Evolutionary conservation across 2,113 vertebrate species (phyloP).

Genomic region (Rhegmatorhina hoffmannsi): DNA sequence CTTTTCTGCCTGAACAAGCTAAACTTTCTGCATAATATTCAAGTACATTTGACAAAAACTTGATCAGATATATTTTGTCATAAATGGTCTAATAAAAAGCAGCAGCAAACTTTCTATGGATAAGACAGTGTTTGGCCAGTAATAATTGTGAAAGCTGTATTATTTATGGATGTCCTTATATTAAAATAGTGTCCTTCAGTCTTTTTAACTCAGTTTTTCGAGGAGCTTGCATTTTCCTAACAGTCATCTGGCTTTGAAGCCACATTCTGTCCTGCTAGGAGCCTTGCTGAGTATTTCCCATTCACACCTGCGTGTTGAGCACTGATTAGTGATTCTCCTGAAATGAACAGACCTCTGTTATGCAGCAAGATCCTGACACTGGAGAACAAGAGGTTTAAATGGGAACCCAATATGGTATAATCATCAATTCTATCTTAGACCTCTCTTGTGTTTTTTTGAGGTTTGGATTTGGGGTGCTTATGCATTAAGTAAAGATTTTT

Average conservation of each 20-base stretch:
- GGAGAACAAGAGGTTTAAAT: background rate
- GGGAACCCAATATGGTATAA: background rate
- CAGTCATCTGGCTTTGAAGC: background rate
- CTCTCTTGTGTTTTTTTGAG: background rate
- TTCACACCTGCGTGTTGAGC: fast-evolving
- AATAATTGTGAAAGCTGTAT: background rate
- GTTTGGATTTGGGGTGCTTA: fast-evolving
- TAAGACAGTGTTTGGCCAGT: background rate
- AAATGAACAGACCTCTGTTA: background rate
- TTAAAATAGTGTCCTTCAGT: background rate
- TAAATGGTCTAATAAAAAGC: background rate
- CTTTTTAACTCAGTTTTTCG: background rate
- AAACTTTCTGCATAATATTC: background rate
- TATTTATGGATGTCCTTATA: background rate
- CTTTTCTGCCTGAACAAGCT: background rate
- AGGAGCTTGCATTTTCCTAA: background rate
- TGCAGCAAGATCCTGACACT: background rate
- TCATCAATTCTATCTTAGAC: background rate
- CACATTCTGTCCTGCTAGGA: background rate
- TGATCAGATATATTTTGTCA: background rate
- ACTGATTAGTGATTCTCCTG: background rate
- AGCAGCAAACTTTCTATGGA: background rate
- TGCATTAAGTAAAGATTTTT: background rate
- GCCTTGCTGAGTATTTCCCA: background rate
- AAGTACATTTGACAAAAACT: background rate